These are phyloP conservation scores for Myrmecobius fasciatus DNA, from an alignment of 2,113 vertebrate species.

Conservation along the genomic window DNA sequence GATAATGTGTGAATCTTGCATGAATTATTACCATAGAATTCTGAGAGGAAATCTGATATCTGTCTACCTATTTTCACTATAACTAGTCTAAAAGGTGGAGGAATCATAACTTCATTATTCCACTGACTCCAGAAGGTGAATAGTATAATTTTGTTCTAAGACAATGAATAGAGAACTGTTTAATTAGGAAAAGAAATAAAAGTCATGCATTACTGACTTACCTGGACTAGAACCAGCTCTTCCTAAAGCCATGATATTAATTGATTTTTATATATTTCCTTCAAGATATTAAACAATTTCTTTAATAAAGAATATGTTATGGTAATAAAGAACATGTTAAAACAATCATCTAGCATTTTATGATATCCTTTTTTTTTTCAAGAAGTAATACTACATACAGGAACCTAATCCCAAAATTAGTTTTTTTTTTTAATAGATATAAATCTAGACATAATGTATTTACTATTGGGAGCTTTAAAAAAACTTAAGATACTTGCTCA, in stretches of 20 bases:
- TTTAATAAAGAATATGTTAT: conserved; percentile 22
- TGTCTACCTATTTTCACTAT: background rate
- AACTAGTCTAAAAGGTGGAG: conserved; percentile 15
- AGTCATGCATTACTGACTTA: background rate
- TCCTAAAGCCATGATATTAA: background rate
- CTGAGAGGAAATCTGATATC: conserved; percentile 31
- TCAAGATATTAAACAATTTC: background rate
- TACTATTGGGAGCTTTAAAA: conserved; percentile 48
- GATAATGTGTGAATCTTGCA: conserved; percentile 62
- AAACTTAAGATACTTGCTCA: conserved; percentile 31
- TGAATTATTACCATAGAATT: conserved; percentile 52
- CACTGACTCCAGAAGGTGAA: conserved; percentile 34
- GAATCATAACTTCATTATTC: conserved; percentile 28
- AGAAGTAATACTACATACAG: background rate
- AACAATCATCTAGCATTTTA: background rate
- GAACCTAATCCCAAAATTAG: background rate
- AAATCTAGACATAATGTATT: conserved; percentile 56
- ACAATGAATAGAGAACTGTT: background rate
- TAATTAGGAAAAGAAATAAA: conserved; percentile 48
- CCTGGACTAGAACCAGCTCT: conserved; percentile 23
- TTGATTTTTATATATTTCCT: background rate
- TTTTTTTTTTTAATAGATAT: conserved; percentile 32
- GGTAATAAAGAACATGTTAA: conserved; percentile 27
- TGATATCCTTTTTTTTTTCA: conserved; percentile 12
- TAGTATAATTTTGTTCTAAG: conserved; percentile 10